Conservation (phyloP, 2,113 vertebrate species). For the Archocentrus centrarchus region DNA sequence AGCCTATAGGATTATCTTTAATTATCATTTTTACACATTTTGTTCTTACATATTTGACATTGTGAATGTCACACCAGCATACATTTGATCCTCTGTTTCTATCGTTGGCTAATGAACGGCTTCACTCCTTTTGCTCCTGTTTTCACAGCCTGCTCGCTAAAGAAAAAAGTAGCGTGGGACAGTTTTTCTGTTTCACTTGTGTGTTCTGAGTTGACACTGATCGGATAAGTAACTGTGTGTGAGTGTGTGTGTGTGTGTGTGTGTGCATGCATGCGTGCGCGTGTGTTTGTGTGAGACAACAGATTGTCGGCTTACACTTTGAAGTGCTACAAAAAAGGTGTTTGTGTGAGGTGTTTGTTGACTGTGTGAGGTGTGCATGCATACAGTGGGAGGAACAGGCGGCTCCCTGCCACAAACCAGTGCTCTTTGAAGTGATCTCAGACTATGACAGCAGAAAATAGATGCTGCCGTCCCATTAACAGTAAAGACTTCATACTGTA, state of each 20-base stretch:
- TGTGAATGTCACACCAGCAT: not conserved
- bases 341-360: constrained; percentile 18
- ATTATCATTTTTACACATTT: not conserved
- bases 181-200: constrained; percentile 21
- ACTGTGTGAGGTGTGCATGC: constrained; percentile 19
- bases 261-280: not conserved
- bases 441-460: constrained; percentile 5
- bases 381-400: constrained; percentile 22
- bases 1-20: not conserved
- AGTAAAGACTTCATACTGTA: not conserved
- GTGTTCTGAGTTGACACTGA: not conserved
- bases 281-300: constrained; percentile 5
- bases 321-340: constrained; percentile 44
- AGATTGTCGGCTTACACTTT: constrained; percentile 34
- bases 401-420: not conserved
- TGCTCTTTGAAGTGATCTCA: constrained; percentile 45
- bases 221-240: constrained; percentile 1
- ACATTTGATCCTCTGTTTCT: not conserved
- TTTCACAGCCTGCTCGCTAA: constrained; percentile 7
- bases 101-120: not conserved
- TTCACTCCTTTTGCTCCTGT: not conserved
- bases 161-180: constrained; percentile 6
- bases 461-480: not conserved
- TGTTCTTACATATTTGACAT: not conserved
- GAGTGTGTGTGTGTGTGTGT: not conserved